These are phyloP conservation scores for Aramus guarauna DNA, from an alignment of 2,113 vertebrate species.

Conservation along the genomic window DNA sequence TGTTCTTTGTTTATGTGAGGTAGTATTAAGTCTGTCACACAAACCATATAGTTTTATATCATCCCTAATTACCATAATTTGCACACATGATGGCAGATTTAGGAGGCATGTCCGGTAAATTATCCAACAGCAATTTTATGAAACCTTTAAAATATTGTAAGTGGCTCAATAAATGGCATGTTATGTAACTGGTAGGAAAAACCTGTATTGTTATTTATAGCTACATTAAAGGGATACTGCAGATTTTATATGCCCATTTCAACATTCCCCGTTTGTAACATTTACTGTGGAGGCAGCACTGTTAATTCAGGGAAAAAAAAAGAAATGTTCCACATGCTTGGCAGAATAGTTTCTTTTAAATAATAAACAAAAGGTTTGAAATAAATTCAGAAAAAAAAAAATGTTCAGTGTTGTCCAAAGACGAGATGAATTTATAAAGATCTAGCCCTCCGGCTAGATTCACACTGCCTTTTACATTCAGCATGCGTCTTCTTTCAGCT, in stretches of 20 bases:
- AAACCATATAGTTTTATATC: neutral
- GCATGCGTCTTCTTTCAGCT: neutral
- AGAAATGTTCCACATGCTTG: neutral
- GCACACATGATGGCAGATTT: neutral
- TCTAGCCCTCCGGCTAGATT: neutral
- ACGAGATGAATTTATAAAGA: neutral
- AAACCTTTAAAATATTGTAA: neutral
- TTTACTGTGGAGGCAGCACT: neutral
- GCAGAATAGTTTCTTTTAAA: neutral
- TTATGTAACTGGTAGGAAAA: neutral
- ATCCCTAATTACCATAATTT: neutral
- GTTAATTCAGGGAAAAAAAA: neutral
- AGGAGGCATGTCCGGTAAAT: neutral
- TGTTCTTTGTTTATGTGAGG: neutral
- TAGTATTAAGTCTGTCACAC: neutral
- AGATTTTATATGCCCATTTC: neutral
- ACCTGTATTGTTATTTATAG: neutral
- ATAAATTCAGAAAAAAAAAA: neutral
- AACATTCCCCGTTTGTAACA: neutral
- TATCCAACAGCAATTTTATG: neutral
- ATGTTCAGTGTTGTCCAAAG: neutral
- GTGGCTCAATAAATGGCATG: neutral
- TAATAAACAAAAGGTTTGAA: neutral
- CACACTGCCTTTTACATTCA: conserved; percentile 21
- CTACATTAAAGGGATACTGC: neutral